phyloP scores from a whole-genome alignment of 1,140 invertebrate genomes.

The Pogonomyrmex barbatus region DNA sequence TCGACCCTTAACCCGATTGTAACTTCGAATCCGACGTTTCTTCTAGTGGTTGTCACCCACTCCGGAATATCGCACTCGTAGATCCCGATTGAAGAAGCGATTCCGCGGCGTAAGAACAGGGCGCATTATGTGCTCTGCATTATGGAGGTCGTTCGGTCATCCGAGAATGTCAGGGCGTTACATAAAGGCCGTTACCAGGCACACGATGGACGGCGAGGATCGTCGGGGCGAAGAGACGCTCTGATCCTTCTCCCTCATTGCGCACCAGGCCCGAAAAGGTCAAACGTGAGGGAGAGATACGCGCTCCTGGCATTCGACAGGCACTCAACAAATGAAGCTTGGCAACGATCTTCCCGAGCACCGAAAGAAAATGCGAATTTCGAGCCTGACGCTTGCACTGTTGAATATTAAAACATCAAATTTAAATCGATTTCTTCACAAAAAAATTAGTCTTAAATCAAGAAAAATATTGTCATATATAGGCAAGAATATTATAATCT shows the following conservation, averaged over 20 bases:
- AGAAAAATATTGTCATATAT: too few species aligned
- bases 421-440: too few species aligned
- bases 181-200: constrained; percentile 42
- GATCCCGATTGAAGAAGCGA: constrained; percentile 33
- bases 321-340: constrained; percentile 51
- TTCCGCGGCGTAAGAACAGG: constrained; percentile 11
- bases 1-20: constrained; percentile 12
- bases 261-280: constrained; percentile 59
- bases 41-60: not conserved
- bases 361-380: not conserved
- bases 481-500: too few species aligned
- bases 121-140: constrained; percentile 44
- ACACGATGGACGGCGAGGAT: constrained; percentile 23
- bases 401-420: too few species aligned
- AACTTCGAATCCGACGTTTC: not conserved
- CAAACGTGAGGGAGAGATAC: constrained; percentile 69
- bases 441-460: too few species aligned
- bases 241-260: constrained; percentile 9
- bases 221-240: not conserved
- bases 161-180: constrained; percentile 55
- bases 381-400: not conserved
- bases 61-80: constrained; percentile 1
- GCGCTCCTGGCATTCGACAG: constrained; percentile 62
- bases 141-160: constrained; percentile 31
- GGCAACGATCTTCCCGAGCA: constrained; percentile 45